Base-by-base conservation (phyloP, 1,140 invertebrate genomes). In the Drosophila triauraria region DNA sequence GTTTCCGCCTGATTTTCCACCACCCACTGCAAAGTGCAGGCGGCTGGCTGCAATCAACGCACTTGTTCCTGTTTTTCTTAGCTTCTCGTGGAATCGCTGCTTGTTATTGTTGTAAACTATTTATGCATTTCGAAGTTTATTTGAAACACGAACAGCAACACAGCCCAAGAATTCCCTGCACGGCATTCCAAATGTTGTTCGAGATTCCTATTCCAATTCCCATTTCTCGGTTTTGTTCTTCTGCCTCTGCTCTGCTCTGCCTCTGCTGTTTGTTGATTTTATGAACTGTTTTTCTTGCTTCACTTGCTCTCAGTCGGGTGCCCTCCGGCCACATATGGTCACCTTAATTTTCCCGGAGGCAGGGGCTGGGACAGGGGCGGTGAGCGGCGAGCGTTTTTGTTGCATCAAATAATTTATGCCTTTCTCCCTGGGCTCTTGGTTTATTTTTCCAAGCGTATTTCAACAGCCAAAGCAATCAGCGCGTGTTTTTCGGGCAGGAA, bases 61-160 rank as follows among this genome's bases (percentile, higher is more conserved):
- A 88, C 85, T 88, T 88, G 85, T 90, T 88, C 81, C 80, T 84
- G 71, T 80, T 85, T 64, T 78, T 75, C 67, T 84, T 80, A 68
- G 57, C 40, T 72, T 54, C 65, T 78, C 74, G n/a, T 53, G 57
- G 67, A 67, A 64, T 12, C 40, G 58, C 51, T 43, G 51, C 47
- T 58, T 88, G 85, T 88, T 88, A 88, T 88, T 88, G 85, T 88
- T 88, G 85, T 88, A 88, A 88, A 88, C 85, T 88, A 88, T 88
- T 88, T 88, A 90, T 88, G 85, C 85, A 82, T 88, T 90, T 88
- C 75, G 85, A 88, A 88, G 85, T 88, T 88, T 90, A 88, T 88
- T 88, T 88, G 85, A 90, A 88, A 88, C 81, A 81, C 75, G 74
- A 65, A 83, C 51, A 65, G 68, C 57, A 64, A 50, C 60, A 76